phyloP scores from a whole-genome alignment of 2,888 invertebrate species.

The Epistrophe eligans region DNA sequence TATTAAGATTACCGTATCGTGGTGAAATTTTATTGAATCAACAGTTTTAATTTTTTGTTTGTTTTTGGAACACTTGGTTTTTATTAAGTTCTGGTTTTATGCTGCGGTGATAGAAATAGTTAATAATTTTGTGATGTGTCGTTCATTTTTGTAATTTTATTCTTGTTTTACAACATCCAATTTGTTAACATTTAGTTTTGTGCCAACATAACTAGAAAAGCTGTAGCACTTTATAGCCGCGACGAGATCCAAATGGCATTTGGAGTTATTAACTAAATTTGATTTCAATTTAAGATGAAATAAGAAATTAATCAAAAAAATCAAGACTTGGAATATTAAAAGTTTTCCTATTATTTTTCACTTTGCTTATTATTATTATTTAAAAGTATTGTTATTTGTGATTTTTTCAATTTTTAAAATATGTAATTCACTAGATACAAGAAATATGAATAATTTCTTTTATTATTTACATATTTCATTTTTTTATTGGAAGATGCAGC shows the following conservation, averaged over 20 bases:
- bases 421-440: conserved; percentile 52
- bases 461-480: conserved; percentile 28
- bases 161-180: conserved; percentile 15
- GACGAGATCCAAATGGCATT: conserved; percentile 6
- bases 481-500: conserved; percentile 82
- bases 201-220: conserved; percentile 25
- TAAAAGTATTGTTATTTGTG: neutral
- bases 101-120: conserved; percentile 64
- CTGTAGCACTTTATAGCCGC: neutral
- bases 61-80: conserved; percentile 1
- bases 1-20: conserved; percentile 70
- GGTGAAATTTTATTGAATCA: conserved; percentile 59
- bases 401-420: conserved; percentile 32
- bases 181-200: conserved; percentile 56
- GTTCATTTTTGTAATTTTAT: conserved; percentile 28
- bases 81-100: conserved; percentile 11
- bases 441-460: conserved; percentile 59
- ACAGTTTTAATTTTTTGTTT: conserved; percentile 8
- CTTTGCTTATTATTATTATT: neutral
- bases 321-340: neutral
- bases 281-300: neutral
- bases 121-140: conserved; percentile 59
- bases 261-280: conserved; percentile 23
- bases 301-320: neutral
- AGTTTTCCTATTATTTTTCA: neutral